phyloP scores from a whole-genome alignment of 2,888 invertebrate genomes.

The Halictus ligatus region DNA sequence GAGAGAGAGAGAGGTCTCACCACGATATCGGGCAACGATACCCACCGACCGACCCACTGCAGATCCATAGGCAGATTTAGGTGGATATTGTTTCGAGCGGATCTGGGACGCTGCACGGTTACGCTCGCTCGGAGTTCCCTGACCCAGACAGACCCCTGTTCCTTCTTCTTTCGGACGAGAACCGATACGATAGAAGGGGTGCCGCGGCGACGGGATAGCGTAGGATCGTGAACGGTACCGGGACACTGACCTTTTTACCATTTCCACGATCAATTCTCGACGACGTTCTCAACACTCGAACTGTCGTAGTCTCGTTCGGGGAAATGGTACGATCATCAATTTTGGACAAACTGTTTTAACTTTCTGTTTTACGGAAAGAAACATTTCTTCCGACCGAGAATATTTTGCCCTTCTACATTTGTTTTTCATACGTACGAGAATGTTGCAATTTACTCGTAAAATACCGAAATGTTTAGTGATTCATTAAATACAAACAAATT shows the following conservation, averaged over 20 bases:
- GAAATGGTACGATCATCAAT: not conserved
- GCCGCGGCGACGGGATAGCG: not conserved
- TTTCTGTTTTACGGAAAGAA: no score
- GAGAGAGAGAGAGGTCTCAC: constrained; percentile 21
- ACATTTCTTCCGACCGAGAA: no score
- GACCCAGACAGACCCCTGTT: not conserved
- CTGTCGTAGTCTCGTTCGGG: no score
- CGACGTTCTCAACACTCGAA: not conserved
- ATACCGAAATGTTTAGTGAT: no score
- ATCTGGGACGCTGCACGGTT: constrained; percentile 52
- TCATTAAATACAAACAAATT: no score
- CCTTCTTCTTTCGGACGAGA: not conserved
- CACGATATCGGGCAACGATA: constrained; percentile 54
- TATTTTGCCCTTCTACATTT: no score
- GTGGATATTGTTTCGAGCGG: constrained; percentile 55
- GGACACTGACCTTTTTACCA: not conserved
- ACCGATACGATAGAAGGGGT: not conserved
- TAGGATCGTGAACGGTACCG: not conserved
- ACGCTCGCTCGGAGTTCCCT: constrained; percentile 4
- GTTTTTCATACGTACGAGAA: no score
- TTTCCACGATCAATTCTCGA: not conserved
- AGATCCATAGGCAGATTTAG: constrained; percentile 58
- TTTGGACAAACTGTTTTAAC: no score
- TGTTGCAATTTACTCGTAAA: no score
- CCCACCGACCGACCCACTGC: constrained; percentile 22